A percentile compares a stretch with the other conserved stretches of the same genome.
Evolutionary conservation across 1,140 invertebrate genomes (phyloP).

Genomic region (Ostrea edulis): DNA sequence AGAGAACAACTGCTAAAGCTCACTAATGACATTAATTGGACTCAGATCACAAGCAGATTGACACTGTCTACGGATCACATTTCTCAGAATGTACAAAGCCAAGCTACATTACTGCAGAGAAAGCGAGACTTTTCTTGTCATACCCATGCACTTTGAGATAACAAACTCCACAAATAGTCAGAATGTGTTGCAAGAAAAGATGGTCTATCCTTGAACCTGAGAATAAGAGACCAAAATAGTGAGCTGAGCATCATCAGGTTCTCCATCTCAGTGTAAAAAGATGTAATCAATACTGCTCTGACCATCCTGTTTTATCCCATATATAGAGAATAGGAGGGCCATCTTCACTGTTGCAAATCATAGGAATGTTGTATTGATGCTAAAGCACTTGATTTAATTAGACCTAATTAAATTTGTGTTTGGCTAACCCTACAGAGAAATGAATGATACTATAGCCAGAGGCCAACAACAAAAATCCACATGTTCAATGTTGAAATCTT

Average conservation of each 20-base stretch:
- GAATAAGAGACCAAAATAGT: background rate
- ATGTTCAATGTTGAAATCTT: constrained; percentile 3
- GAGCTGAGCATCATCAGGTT: background rate
- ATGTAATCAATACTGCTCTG: constrained; percentile 10
- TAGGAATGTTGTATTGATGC: background rate
- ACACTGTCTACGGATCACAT: background rate
- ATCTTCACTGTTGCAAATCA: constrained; percentile 6
- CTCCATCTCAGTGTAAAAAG: background rate
- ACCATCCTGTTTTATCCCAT: background rate
- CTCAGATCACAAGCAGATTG: background rate
- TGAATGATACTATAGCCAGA: background rate
- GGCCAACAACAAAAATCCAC: constrained; percentile 1
- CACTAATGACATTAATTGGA: constrained; percentile 27
- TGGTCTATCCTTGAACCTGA: background rate
- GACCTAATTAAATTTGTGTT: constrained; percentile 20
- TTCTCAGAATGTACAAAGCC: background rate
- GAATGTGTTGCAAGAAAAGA: background rate
- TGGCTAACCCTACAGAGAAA: background rate
- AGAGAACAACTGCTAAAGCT: background rate
- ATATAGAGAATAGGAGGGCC: background rate
- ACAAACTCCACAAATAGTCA: background rate
- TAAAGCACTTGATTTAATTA: constrained; percentile 15
- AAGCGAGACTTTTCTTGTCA: too few relatives aligned
- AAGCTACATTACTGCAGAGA: too few relatives aligned
- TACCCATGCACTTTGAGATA: too few relatives aligned